These are phyloP conservation scores for Drosophila guanche DNA, from an alignment of 1,140 invertebrate species.

Conservation along the genomic window DNA sequence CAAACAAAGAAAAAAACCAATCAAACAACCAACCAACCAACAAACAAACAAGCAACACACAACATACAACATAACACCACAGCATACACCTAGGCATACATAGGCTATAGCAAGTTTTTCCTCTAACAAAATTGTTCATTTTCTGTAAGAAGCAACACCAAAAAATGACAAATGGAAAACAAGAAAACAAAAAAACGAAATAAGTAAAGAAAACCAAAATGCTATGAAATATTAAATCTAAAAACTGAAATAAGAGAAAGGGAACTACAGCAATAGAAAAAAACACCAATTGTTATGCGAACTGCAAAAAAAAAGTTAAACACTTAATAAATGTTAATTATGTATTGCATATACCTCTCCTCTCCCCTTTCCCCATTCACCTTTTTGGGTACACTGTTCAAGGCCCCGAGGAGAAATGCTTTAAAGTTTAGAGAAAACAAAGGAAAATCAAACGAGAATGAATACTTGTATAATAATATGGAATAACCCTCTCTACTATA, in stretches of 20 bases:
- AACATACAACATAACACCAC: constrained; percentile 55
- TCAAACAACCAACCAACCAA: constrained; percentile 54
- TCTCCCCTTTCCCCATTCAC: constrained; percentile 12
- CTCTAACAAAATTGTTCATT: constrained; percentile 48
- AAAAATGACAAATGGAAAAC: constrained; percentile 6
- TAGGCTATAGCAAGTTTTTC: constrained; percentile 43
- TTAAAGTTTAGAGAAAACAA: constrained; percentile 25
- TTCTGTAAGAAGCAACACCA: constrained; percentile 31
- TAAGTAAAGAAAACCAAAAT: constrained; percentile 2
- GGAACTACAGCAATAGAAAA: constrained; percentile 78
- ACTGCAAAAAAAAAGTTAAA: constrained; percentile 46
- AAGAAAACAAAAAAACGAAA: constrained; percentile 20
- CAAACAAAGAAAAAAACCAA: constrained; percentile 15
- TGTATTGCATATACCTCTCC: constrained; percentile 30
- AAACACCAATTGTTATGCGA: constrained; percentile 51
- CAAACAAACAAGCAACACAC: constrained; percentile 58
- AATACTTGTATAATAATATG: constrained; percentile 42
- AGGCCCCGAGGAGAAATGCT: constrained; percentile 51
- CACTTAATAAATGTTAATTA: constrained; percentile 46
- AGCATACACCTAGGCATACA: background rate
- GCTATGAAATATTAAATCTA: constrained; percentile 5
- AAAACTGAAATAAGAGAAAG: constrained; percentile 23
- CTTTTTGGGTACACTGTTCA: constrained; percentile 44
- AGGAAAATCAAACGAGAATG: constrained; percentile 23
- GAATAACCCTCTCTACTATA: constrained; percentile 25